Evolutionary conservation across 2,797 vertebrate genomes (phyloP), one percentile per base, ranked within the genome.

Genomic region (Enoplosus armatus): DNA sequence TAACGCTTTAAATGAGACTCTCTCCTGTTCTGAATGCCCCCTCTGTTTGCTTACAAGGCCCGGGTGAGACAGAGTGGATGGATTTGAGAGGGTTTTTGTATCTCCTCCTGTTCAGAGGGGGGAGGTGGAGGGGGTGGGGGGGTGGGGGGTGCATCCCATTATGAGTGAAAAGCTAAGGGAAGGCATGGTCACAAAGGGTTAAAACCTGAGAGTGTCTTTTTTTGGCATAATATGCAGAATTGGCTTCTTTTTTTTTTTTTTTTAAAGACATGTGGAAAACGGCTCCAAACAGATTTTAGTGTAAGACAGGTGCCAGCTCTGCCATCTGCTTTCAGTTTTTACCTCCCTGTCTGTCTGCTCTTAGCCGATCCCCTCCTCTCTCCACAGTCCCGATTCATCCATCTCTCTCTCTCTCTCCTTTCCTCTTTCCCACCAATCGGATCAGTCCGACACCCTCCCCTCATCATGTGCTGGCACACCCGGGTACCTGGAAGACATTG

Each of bases 241-340:
- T 91, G 71, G 84, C 84, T 80, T 85, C 77, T 90, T 89, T 89
- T 79, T 77, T 62, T 67, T 55, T 61, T 11, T 24, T 12, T 35
- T 35, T 18, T 8, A 77, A 90, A 95, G 94, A 94, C 95, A 95
- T 94, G 94, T 95, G 94, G 93, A 94, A 95, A 95, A 94, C 89
- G 90, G 93, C 93, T 95, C 94, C 92, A 93, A 96, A 95, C 95
- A 94, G 94, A 95, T 95, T 95, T 95, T 83, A 90, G 92, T 90
- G 88, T 83, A 83, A 94, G 92, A 91, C 94, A 94, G 94, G 93
- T 95, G 95, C 95, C 95, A 96, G 91, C 90, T 93, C 85, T 74
- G 92, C 95, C 95, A 96, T 96, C 95, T 96, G 95, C 93, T 96
- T 95, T 93, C 91, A 91, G 90, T 95, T 94, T n/a, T 93, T 89